These are phyloP conservation scores for Drosophila biarmipes DNA, from an alignment of 1,140 invertebrate genomes.

Conservation along the genomic window DNA sequence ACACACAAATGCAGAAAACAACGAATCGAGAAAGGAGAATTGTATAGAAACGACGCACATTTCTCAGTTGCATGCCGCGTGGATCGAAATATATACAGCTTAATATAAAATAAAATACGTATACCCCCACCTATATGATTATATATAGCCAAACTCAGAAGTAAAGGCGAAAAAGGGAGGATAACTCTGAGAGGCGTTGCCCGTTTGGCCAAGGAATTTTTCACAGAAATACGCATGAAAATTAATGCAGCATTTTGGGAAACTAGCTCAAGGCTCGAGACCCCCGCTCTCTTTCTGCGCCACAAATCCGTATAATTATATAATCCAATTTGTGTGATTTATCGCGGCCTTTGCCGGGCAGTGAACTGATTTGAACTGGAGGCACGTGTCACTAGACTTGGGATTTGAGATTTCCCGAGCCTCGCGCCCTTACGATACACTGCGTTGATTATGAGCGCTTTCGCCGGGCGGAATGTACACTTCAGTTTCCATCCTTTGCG, in stretches of 20 bases:
- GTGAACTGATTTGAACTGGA: constrained; percentile 11
- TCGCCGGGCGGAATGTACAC: constrained; percentile 54
- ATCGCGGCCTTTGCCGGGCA: neutral
- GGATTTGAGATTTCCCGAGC: constrained; percentile 4
- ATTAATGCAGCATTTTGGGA: constrained; percentile 30
- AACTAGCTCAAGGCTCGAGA: constrained; percentile 67
- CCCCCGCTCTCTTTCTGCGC: neutral
- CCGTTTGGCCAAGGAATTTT: constrained; percentile 30
- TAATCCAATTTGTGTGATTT: constrained; percentile 16
- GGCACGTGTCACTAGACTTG: constrained; percentile 43
- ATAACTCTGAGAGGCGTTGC: constrained; percentile 65
- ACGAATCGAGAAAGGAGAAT: constrained; percentile 17
- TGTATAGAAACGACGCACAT: constrained; percentile 54
- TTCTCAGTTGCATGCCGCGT: constrained; percentile 70
- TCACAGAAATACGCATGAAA: constrained; percentile 7
- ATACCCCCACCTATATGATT: constrained; percentile 55
- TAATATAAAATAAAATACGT: constrained; percentile 14
- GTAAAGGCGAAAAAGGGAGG: constrained; percentile 46
- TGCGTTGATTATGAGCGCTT: constrained; percentile 70
- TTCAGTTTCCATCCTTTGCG: constrained; percentile 76
- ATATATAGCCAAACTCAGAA: constrained; percentile 37
- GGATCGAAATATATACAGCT: constrained; percentile 39
- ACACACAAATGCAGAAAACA: constrained; percentile 18
- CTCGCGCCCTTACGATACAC: constrained; percentile 30
- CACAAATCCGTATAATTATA: constrained; percentile 28